A percentile compares a stretch with the other conserved stretches of the same genome.
phyloP scores from a whole-genome alignment of 2,888 invertebrate species.

The Phasia obesa region DNA sequence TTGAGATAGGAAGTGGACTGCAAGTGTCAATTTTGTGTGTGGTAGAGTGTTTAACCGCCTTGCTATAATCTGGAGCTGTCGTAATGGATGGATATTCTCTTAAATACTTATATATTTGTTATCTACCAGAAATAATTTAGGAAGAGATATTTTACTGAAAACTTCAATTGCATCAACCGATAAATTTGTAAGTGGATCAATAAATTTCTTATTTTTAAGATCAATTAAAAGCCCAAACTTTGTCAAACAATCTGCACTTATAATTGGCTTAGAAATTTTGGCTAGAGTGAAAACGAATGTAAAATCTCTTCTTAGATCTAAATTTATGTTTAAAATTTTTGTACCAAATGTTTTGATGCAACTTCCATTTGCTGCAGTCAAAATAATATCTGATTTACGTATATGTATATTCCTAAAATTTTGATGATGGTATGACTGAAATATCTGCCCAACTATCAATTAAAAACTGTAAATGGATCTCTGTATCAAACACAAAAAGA shows the following conservation, averaged over 20 bases:
- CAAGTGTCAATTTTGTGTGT: too few species aligned
- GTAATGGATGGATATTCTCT: too few species aligned
- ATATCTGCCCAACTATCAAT: too few species aligned
- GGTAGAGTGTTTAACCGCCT: too few species aligned
- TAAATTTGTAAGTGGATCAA: slow-evolving; percentile 22
- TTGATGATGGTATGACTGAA: neutral
- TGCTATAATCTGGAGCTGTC: too few species aligned
- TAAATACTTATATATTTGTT: too few species aligned
- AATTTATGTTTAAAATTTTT: slow-evolving; percentile 15
- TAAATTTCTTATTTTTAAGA: neutral
- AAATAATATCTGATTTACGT: neutral
- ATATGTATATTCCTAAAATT: neutral
- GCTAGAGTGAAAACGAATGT: neutral
- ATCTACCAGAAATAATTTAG: too few species aligned
- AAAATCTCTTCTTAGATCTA: slow-evolving; percentile 15
- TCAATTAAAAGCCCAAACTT: slow-evolving; percentile 21
- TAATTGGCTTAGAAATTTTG: neutral
- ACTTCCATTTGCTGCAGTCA: slow-evolving; percentile 11
- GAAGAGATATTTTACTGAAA: too few species aligned
- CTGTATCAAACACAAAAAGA: too few species aligned
- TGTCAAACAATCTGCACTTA: slow-evolving; percentile 13
- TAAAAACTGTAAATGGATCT: too few species aligned
- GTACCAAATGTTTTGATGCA: slow-evolving; percentile 7
- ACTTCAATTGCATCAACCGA: neutral
- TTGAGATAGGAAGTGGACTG: too few species aligned